Evolutionary conservation across 2,113 vertebrate species (phyloP).

Genomic region (Pogonocichla stellata): DNA sequence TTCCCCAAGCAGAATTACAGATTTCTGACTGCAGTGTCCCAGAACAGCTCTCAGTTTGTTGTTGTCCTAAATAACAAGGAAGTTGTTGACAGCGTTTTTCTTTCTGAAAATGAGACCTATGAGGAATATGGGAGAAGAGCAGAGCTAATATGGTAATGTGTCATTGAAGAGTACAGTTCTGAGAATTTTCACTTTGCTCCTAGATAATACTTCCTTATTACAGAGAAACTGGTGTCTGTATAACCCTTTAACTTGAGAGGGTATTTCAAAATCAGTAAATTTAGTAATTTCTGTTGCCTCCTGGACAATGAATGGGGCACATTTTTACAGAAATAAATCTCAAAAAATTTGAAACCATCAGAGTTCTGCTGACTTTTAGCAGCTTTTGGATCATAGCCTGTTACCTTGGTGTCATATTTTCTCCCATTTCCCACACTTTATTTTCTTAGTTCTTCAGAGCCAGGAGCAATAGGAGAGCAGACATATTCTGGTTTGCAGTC

Average conservation of each 20-base stretch:
- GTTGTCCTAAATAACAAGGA: neutral
- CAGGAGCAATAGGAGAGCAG: neutral
- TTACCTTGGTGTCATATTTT: neutral
- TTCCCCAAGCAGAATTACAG: neutral
- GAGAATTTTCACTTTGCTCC: neutral
- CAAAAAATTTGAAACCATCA: neutral
- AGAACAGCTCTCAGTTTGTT: neutral
- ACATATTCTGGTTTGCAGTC: neutral
- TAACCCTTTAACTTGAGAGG: neutral
- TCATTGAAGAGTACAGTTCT: neutral
- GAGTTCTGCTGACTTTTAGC: neutral
- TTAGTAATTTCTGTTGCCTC: neutral
- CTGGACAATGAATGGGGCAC: neutral
- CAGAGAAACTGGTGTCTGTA: neutral
- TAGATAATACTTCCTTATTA: neutral
- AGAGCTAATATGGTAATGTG: neutral
- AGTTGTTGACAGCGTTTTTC: neutral
- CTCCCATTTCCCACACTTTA: neutral
- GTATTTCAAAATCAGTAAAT: neutral
- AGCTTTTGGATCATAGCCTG: neutral
- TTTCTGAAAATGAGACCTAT: neutral
- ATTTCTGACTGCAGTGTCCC: neutral
- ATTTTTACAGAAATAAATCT: neutral
- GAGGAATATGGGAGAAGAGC: neutral
- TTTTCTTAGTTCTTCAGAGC: neutral